phyloP scores from a whole-genome alignment of 2,888 invertebrate species.

The Xylota segnis region DNA sequence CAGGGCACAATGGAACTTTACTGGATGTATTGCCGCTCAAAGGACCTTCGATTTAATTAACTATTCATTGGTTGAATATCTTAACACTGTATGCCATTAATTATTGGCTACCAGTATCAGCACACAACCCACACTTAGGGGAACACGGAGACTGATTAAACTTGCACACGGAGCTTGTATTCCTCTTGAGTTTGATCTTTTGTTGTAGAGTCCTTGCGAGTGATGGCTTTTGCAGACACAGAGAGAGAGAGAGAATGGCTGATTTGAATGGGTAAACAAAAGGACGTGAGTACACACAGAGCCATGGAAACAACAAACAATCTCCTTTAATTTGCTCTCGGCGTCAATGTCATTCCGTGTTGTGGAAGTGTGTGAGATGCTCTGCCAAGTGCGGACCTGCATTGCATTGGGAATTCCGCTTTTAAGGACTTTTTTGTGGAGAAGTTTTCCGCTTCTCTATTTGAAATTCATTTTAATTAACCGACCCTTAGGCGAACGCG shows the following conservation, averaged over 20 bases:
- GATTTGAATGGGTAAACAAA: constrained; percentile 52
- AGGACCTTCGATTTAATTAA: constrained; percentile 51
- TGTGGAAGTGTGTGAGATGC: constrained; percentile 5
- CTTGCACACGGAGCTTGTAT: constrained; percentile 22
- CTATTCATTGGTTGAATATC: constrained; percentile 48
- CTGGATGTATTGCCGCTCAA: constrained; percentile 5
- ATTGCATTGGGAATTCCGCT: constrained; percentile 13
- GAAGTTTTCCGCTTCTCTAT: constrained; percentile 6
- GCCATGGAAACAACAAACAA: background rate
- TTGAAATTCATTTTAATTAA: constrained; percentile 42
- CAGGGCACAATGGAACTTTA: constrained; percentile 3
- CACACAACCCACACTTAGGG: background rate
- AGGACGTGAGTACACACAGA: constrained; percentile 26
- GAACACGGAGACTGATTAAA: constrained; percentile 25
- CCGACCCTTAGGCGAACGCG: constrained; percentile 14
- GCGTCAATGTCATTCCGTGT: constrained; percentile 25
- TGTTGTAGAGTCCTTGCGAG: constrained; percentile 4
- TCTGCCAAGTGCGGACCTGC: constrained; percentile 27
- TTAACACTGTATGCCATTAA: constrained; percentile 24
- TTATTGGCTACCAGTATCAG: constrained; percentile 35
- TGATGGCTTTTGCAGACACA: constrained; percentile 28
- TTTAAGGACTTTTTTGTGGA: background rate
- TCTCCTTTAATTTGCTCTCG: constrained; percentile 19
- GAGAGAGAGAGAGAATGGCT: background rate
- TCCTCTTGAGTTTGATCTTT: constrained; percentile 26